phyloP scores from a whole-genome alignment of 2,797 vertebrate genomes.

The Molossus molossus region DNA sequence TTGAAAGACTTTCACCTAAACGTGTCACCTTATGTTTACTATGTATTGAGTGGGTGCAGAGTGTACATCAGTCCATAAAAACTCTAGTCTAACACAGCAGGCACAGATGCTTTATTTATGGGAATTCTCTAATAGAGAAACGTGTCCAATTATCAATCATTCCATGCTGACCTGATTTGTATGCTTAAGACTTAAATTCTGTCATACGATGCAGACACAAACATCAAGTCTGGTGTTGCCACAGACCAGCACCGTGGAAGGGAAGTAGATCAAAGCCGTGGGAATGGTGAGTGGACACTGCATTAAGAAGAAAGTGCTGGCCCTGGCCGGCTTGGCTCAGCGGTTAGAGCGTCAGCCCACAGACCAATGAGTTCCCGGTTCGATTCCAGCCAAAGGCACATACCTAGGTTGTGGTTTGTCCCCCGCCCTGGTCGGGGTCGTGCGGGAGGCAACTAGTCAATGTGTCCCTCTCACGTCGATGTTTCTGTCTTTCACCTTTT shows the following conservation, averaged over 20 bases:
- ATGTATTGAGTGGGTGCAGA: background rate
- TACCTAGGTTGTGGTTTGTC: too few species aligned
- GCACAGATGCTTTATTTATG: slow-evolving; percentile 43
- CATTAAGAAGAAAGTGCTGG: background rate
- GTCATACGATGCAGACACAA: background rate
- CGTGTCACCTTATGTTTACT: slow-evolving; percentile 17
- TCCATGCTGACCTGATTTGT: slow-evolving; percentile 36
- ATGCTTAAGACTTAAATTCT: slow-evolving; percentile 14
- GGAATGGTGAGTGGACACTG: background rate
- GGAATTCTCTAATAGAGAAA: slow-evolving; percentile 16
- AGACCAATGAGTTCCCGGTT: too few species aligned
- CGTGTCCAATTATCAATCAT: background rate
- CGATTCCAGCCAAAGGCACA: too few species aligned
- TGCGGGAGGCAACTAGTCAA: too few species aligned
- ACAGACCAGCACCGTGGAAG: background rate
- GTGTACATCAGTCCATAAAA: slow-evolving; percentile 5
- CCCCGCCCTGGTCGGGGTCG: too few species aligned
- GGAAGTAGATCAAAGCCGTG: background rate
- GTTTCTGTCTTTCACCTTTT: too few species aligned
- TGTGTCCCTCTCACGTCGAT: too few species aligned
- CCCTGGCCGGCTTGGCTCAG: background rate
- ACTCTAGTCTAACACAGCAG: background rate
- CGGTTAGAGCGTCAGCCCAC: background rate
- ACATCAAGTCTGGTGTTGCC: background rate
- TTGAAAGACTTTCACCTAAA: slow-evolving; percentile 65